Evolutionary conservation across 2,113 vertebrate species (phyloP).

Genomic region (Lipophrys pholis): DNA sequence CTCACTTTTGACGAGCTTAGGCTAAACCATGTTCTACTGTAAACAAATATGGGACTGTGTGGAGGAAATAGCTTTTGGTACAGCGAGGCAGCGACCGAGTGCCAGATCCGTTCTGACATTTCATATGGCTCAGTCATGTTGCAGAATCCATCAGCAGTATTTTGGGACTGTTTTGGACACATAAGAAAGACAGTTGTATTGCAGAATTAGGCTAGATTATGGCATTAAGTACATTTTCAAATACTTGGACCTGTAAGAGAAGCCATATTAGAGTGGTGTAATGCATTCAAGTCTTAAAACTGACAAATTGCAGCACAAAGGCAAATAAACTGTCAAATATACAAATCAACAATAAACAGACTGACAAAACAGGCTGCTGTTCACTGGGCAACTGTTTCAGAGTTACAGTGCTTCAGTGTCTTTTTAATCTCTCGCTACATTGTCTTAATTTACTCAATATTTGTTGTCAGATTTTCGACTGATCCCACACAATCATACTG

Average conservation of each 20-base stretch:
- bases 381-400: slow-evolving; percentile 30
- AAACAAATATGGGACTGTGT: slow-evolving; percentile 66
- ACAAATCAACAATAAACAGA: slow-evolving; percentile 63
- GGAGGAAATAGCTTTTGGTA: slow-evolving; percentile 47
- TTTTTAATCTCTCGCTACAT: slow-evolving; percentile 12
- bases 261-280: slow-evolving; percentile 30
- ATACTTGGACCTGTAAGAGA: slow-evolving; percentile 44
- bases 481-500: slow-evolving; percentile 12
- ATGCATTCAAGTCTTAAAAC: slow-evolving; percentile 37
- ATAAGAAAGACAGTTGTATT: slow-evolving; percentile 56
- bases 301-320: slow-evolving; percentile 53
- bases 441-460: slow-evolving; percentile 20
- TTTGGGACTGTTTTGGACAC: slow-evolving; percentile 57
- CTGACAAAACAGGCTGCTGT: slow-evolving; percentile 44
- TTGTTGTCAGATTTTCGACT: slow-evolving; percentile 23
- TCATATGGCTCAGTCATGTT: slow-evolving; percentile 70
- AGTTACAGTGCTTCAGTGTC: slow-evolving; percentile 9
- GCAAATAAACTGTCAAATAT: slow-evolving; percentile 56
- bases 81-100: slow-evolving; percentile 40
- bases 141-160: slow-evolving; percentile 65
- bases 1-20: slow-evolving; percentile 69
- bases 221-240: slow-evolving; percentile 59
- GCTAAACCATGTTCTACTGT: slow-evolving; percentile 69
- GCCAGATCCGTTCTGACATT: slow-evolving; percentile 63
- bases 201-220: slow-evolving; percentile 69